These are phyloP conservation scores for Henicopernis longicauda DNA, from an alignment of 2,113 vertebrate species.

Conservation along the genomic window DNA sequence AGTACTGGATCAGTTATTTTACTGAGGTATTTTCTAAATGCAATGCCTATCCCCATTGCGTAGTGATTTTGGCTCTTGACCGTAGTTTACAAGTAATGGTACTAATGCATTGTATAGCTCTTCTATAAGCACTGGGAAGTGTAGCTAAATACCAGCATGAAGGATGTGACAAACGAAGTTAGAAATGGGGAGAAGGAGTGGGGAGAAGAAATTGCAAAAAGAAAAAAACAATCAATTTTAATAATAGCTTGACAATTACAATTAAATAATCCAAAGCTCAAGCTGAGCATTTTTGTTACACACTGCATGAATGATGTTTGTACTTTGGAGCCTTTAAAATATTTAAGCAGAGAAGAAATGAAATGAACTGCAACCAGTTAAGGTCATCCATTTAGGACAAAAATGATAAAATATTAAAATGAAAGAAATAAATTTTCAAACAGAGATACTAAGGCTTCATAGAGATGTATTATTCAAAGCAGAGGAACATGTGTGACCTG, in stretches of 20 bases:
- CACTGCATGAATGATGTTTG: constrained; percentile 67
- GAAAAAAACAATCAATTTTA: constrained; percentile 26
- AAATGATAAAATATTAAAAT: constrained; percentile 82
- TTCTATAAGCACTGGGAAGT: background rate
- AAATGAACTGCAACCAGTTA: constrained; percentile 76
- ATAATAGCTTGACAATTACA: constrained; percentile 56
- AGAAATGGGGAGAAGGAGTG: background rate
- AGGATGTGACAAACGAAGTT: background rate
- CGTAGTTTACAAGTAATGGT: background rate
- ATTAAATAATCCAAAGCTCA: constrained; percentile 69
- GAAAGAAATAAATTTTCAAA: constrained; percentile 78
- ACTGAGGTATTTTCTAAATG: background rate
- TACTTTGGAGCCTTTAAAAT: constrained; percentile 75
- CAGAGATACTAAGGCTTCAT: constrained; percentile 65
- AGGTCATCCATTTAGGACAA: constrained; percentile 80
- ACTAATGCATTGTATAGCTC: background rate
- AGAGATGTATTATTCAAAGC: constrained; percentile 76
- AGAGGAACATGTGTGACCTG: constrained; percentile 67
- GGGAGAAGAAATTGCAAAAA: constrained; percentile 12
- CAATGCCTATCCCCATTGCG: background rate
- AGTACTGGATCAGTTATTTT: background rate
- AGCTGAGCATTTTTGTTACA: constrained; percentile 56
- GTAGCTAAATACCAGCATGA: background rate
- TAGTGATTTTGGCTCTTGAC: background rate
- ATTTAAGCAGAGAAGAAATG: constrained; percentile 77